A percentile compares a stretch with the other conserved stretches of the same genome.
Conservation (phyloP, 2,113 vertebrate species). For the Mormoops blainvillei region DNA sequence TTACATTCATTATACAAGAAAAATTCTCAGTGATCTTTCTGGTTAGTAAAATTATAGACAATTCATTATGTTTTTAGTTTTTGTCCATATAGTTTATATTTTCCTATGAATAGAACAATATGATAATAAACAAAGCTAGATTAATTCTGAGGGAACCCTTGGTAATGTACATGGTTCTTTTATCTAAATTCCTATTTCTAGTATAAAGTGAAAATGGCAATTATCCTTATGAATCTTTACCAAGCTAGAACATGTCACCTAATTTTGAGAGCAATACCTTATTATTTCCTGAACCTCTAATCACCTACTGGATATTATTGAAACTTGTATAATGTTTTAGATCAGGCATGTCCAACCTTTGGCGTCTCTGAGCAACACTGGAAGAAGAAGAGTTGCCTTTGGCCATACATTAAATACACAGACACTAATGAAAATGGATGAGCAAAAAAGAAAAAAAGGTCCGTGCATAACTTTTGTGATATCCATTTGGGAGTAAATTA, state of each 20-base stretch:
- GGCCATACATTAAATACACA: too few species aligned
- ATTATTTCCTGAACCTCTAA: conserved; percentile 28
- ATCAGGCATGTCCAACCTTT: too few species aligned
- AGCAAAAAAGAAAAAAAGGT: too few species aligned
- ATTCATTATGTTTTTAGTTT: not conserved
- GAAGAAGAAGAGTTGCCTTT: too few species aligned
- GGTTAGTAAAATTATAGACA: not conserved
- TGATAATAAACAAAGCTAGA: not conserved
- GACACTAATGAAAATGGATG: too few species aligned
- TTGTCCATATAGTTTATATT: not conserved
- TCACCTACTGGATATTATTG: not conserved
- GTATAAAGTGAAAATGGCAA: conserved; percentile 8
- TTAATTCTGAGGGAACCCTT: not conserved
- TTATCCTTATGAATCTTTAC: not conserved
- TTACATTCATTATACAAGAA: not conserved
- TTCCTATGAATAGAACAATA: not conserved
- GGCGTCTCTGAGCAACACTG: too few species aligned
- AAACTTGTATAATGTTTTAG: not conserved
- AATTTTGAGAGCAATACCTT: not conserved
- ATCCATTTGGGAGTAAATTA: not conserved
- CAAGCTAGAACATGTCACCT: not conserved
- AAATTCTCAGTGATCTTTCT: not conserved
- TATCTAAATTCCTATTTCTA: not conserved
- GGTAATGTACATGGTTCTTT: not conserved
- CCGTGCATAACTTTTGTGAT: too few species aligned